Conservation (phyloP, 92 coral and sea anemone species). For the Epizoanthus fatuus region DNA sequence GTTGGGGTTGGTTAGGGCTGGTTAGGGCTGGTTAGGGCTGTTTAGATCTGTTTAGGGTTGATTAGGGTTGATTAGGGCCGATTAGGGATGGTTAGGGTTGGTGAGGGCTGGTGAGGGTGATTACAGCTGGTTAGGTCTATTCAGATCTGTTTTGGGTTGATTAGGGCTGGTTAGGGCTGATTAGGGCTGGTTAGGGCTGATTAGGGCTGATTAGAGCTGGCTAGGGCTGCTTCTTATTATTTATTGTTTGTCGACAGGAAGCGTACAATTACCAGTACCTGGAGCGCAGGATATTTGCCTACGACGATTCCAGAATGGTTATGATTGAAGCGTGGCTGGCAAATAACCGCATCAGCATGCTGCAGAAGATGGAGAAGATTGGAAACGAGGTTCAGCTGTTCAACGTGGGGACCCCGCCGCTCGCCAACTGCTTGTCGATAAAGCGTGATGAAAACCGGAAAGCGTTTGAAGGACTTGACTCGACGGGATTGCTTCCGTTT, state of each 20-base stretch:
- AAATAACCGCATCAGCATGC: constrained; percentile 29
- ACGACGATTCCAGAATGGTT: constrained; percentile 30
- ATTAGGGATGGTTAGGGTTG: too few species aligned
- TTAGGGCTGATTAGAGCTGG: not conserved
- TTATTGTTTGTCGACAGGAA: not conserved
- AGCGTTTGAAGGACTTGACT: constrained; percentile 18
- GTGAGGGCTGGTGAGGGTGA: too few species aligned
- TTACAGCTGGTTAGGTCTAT: too few species aligned
- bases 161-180: too few species aligned
- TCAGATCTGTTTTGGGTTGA: too few species aligned
- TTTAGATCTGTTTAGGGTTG: too few species aligned
- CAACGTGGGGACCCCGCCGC: constrained; percentile 18
- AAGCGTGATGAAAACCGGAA: constrained; percentile 16
- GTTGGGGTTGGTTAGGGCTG: too few species aligned
- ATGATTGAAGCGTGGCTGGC: constrained; percentile 42
- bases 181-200: not conserved
- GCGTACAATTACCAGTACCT: constrained; percentile 28
- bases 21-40: too few species aligned
- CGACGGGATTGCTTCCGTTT: constrained; percentile 26
- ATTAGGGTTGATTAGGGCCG: too few species aligned
- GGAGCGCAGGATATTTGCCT: constrained; percentile 17
- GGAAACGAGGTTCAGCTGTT: constrained; percentile 27
- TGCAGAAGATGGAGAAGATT: constrained; percentile 36
- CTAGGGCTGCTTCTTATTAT: not conserved
- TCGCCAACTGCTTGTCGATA: constrained; percentile 23